These are phyloP conservation scores for Alauda arvensis DNA, from an alignment of 2,797 vertebrate species.

Conservation along the genomic window DNA sequence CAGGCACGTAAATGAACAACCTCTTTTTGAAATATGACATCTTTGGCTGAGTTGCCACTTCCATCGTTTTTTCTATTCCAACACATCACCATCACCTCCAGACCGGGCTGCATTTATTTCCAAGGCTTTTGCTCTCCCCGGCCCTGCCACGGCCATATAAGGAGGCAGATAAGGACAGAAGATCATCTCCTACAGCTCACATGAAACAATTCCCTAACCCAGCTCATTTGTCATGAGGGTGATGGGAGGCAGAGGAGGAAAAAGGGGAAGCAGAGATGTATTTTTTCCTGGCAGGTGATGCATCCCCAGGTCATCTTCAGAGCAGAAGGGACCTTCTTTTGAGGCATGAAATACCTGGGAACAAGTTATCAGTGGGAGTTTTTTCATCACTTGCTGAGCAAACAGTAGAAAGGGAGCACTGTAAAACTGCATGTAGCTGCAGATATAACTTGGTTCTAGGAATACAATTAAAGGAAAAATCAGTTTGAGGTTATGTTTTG, in stretches of 20 bases:
- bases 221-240: background rate
- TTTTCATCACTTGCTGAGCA: background rate
- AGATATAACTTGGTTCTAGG: background rate
- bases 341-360: background rate
- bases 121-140: background rate
- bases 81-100: accelerated
- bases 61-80: background rate
- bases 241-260: background rate
- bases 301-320: background rate
- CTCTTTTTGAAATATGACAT: background rate
- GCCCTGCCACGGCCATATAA: accelerated
- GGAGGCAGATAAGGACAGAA: background rate
- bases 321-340: background rate
- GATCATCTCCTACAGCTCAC: background rate
- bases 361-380: background rate
- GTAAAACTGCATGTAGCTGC: background rate
- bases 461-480: background rate
- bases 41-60: background rate
- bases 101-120: background rate
- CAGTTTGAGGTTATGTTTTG: background rate
- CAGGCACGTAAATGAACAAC: background rate
- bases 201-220: accelerated
- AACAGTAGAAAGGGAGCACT: background rate
- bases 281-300: background rate
- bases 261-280: background rate